Percentiles rank a stretch among this genome's conserved stretches.
Conservation (phyloP, 2,113 vertebrate species). For the Sapayoa aenigma region DNA sequence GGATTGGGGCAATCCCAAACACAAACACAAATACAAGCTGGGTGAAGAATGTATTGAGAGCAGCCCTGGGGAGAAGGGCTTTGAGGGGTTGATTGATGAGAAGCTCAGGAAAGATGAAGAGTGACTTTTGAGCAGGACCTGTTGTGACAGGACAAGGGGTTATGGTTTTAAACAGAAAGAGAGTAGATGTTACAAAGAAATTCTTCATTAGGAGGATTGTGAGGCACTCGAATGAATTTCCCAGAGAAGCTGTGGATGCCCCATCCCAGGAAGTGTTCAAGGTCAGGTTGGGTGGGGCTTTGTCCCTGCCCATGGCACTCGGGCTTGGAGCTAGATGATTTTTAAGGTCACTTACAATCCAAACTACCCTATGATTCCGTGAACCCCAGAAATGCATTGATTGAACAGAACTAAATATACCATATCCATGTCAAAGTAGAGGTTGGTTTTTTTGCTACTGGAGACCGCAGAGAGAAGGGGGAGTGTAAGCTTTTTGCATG, state of each 20-base stretch:
- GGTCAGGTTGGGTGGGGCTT: accelerated
- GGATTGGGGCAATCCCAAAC: background rate
- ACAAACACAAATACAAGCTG: background rate
- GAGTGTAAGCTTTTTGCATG: background rate
- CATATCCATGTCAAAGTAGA: background rate
- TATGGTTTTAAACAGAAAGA: background rate
- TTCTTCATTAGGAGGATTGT: background rate
- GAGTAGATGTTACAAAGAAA: background rate
- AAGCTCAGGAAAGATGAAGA: background rate
- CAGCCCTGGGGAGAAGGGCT: background rate
- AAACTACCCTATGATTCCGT: background rate
- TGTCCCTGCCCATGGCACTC: background rate
- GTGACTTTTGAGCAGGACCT: background rate
- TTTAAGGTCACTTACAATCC: background rate
- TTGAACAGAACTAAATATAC: background rate
- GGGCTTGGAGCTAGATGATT: background rate
- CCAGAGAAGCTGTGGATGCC: background rate
- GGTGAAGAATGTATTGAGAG: background rate
- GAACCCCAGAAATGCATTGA: background rate
- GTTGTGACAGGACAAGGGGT: background rate
- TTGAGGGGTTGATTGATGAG: background rate
- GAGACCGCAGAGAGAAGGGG: background rate
- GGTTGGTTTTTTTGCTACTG: background rate
- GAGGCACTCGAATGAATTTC: accelerated
- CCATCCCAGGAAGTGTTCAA: background rate